Percentiles rank a stretch among this genome's conserved stretches.
Evolutionary conservation across 2,113 vertebrate species (phyloP).

Genomic region (Hypocryptadius cinnamomeus): DNA sequence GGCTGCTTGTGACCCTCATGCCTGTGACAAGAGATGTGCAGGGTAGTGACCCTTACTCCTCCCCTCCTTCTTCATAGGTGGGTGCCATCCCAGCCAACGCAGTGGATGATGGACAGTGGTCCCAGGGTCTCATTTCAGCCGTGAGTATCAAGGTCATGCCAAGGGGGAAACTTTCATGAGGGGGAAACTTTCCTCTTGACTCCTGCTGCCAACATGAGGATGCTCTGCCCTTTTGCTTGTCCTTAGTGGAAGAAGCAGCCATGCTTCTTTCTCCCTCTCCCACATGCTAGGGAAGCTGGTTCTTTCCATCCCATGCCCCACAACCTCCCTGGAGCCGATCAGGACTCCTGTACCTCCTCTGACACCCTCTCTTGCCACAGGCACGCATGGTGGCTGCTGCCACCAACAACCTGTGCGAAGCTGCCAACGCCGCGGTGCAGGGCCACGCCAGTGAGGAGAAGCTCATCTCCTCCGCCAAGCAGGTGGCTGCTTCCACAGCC

Average conservation of each 20-base stretch:
- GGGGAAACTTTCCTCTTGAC: neutral
- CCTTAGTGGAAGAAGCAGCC: neutral
- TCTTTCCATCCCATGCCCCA: neutral
- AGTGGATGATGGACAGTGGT: constrained; percentile 97
- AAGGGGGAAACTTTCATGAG: neutral
- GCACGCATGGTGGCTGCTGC: constrained; percentile 96
- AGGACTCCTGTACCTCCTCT: neutral
- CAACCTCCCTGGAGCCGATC: rapidly evolving
- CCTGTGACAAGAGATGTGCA: rapidly evolving
- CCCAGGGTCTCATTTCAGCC: constrained; percentile 96
- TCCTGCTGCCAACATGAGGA: neutral
- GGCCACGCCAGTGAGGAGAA: constrained; percentile 98
- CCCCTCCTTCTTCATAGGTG: constrained; percentile 70
- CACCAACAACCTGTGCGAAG: constrained; percentile 94
- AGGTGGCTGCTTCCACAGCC: constrained; percentile 97
- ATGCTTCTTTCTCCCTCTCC: neutral
- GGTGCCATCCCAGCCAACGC: constrained; percentile 90
- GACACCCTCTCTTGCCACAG: constrained; percentile 55
- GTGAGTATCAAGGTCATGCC: constrained; percentile 74
- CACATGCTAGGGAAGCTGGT: neutral
- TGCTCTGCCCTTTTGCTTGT: neutral
- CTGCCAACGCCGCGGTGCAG: constrained; percentile 94
- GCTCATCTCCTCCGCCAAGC: constrained; percentile 96
- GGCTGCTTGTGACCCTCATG: neutral
- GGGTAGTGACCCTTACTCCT: neutral